Evolutionary conservation across 2,113 vertebrate genomes (phyloP).

Genomic region (Lutjanus erythropterus): DNA sequence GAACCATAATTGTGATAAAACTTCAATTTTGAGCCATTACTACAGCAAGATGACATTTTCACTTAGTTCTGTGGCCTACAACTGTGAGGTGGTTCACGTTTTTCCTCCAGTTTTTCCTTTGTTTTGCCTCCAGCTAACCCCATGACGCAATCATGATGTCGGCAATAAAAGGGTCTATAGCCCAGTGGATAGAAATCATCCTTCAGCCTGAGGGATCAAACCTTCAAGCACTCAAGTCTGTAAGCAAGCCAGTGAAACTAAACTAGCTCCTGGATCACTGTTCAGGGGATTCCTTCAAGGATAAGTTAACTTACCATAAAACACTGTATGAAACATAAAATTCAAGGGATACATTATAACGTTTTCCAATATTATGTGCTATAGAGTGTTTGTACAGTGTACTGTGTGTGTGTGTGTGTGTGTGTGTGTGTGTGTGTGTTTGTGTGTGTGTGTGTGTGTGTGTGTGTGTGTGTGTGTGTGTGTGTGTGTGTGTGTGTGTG

Average conservation of each 20-base stretch:
- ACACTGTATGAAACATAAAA: neutral
- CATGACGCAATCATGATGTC: too few species aligned
- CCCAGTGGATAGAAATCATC: neutral
- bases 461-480: constrained; percentile 9
- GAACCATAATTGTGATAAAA: too few species aligned
- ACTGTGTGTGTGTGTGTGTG: neutral
- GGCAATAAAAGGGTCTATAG: too few species aligned
- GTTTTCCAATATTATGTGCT: neutral
- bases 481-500: constrained; percentile 34
- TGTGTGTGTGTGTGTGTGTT: constrained; percentile 12
- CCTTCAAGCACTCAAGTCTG: neutral
- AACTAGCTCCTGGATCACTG: constrained; percentile 9
- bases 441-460: constrained; percentile 35
- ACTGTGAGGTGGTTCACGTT: too few species aligned
- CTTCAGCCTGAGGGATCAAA: constrained; percentile 6
- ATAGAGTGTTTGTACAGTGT: neutral
- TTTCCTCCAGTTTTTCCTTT: too few species aligned
- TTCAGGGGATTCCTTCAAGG: neutral
- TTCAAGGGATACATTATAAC: neutral
- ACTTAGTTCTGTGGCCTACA: too few species aligned
- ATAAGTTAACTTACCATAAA: neutral
- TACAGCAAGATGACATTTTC: too few species aligned
- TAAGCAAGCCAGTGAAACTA: neutral
- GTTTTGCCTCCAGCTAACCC: too few species aligned
- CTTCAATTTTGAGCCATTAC: too few species aligned